Conservation (phyloP, 2,888 invertebrate genomes). For the Lampropteryx suffumata region DNA sequence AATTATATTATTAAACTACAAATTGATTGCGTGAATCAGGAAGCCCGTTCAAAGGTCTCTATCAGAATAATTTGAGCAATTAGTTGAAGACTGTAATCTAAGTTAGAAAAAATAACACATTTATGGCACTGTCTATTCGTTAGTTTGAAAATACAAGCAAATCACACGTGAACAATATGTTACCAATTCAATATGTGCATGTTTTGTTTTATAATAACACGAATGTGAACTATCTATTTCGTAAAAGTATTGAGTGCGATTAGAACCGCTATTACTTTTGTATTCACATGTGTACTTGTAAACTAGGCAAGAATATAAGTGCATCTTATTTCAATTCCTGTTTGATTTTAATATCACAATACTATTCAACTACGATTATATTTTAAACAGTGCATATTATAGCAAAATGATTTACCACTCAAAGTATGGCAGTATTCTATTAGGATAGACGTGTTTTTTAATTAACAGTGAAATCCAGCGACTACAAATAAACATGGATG, state of each 20-base stretch:
- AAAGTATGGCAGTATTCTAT: not conserved
- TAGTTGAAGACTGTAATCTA: conserved; percentile 52
- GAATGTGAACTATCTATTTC: not conserved
- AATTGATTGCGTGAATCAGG: conserved; percentile 59
- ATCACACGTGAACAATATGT: conserved; percentile 21
- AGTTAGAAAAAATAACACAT: conserved; percentile 44
- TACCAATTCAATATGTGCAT: conserved; percentile 4
- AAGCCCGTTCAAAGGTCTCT: conserved; percentile 64
- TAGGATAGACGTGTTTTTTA: too few species aligned
- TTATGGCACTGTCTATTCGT: conserved; percentile 78
- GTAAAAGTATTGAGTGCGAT: not conserved
- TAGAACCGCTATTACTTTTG: not conserved
- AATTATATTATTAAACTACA: conserved; percentile 29
- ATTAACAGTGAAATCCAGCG: too few species aligned
- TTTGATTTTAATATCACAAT: conserved; percentile 31
- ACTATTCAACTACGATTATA: conserved; percentile 11
- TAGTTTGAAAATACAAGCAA: conserved; percentile 52
- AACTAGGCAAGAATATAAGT: conserved; percentile 17
- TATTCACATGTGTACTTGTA: conserved; percentile 3
- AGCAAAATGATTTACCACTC: not conserved
- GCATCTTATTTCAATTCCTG: conserved; percentile 32
- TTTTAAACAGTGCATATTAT: conserved; percentile 17
- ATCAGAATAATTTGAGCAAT: conserved; percentile 63
- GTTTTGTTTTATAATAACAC: not conserved
- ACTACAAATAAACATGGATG: too few species aligned